Evolutionary conservation across 37 sponge, comb jelly and placozoan species (phyloP).

Genomic region (Haliclona indistincta): DNA sequence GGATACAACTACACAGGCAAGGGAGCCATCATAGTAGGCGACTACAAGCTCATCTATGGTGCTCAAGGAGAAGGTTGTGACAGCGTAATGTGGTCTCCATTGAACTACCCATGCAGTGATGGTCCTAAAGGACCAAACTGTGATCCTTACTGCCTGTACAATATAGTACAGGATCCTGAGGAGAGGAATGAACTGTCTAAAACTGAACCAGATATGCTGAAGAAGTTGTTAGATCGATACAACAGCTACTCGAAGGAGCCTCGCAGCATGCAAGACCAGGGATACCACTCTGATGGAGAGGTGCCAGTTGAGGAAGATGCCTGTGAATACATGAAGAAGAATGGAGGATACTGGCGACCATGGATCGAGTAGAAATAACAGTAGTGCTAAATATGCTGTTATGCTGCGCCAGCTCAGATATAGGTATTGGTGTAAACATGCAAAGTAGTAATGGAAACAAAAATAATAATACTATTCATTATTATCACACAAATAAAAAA

Average conservation of each 20-base stretch:
- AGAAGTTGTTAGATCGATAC: constrained; percentile 26
- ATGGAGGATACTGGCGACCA: constrained; percentile 19
- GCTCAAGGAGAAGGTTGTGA: constrained; percentile 15
- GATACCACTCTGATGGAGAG: not conserved
- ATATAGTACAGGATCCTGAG: constrained; percentile 18
- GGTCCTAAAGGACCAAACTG: not conserved
- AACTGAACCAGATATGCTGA: constrained; percentile 17
- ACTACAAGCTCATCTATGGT: constrained; percentile 30
- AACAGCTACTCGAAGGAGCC: not conserved
- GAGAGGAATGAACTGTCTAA: constrained; percentile 28
- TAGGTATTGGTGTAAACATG: no score
- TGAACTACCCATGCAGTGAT: constrained; percentile 9
- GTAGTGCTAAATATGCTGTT: no score
- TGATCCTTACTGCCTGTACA: constrained; percentile 22
- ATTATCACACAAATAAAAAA: no score
- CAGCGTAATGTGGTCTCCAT: constrained; percentile 11
- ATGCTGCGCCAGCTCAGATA: no score
- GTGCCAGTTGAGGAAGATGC: not conserved
- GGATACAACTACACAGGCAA: constrained; percentile 16
- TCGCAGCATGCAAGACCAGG: not conserved
- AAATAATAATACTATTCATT: no score
- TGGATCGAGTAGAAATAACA: no score
- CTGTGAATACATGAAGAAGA: not conserved
- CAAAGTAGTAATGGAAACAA: no score
- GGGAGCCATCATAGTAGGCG: constrained; percentile 24